Evolutionary conservation across 2,888 invertebrate species (phyloP).

Genomic region (Dynastes maya): DNA sequence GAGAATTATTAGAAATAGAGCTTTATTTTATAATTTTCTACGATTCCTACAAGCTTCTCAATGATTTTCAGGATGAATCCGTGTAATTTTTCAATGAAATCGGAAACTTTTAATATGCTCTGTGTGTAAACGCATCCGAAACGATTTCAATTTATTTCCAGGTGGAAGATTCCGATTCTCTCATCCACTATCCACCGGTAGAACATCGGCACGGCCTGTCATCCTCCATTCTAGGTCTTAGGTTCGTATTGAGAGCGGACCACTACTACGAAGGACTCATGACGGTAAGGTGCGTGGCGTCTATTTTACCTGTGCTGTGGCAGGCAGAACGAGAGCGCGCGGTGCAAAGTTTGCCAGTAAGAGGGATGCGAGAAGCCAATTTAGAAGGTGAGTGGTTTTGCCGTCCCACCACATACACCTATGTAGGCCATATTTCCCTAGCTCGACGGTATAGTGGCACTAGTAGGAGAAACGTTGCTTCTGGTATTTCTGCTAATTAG

Average conservation of each 20-base stretch:
- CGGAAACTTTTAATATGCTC: neutral
- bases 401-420: neutral
- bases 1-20: too few species aligned
- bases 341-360: constrained; percentile 70
- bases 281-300: constrained; percentile 72
- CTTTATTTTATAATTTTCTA: too few species aligned
- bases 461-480: constrained; percentile 25
- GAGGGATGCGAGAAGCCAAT: constrained; percentile 73
- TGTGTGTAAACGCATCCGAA: neutral
- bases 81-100: neutral
- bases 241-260: constrained; percentile 69
- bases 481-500: constrained; percentile 43
- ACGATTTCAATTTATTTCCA: constrained; percentile 56
- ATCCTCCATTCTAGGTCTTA: constrained; percentile 71
- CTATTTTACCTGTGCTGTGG: constrained; percentile 72
- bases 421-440: neutral
- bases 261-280: constrained; percentile 72
- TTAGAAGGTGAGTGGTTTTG: constrained; percentile 69
- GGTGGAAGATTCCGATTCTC: constrained; percentile 68
- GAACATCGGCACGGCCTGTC: constrained; percentile 72
- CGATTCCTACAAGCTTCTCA: too few species aligned
- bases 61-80: too few species aligned
- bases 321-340: constrained; percentile 72
- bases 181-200: constrained; percentile 70
- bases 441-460: constrained; percentile 12